Evolutionary conservation across 2,888 invertebrate genomes (phyloP).

Genomic region (Lepas anatifera): DNA sequence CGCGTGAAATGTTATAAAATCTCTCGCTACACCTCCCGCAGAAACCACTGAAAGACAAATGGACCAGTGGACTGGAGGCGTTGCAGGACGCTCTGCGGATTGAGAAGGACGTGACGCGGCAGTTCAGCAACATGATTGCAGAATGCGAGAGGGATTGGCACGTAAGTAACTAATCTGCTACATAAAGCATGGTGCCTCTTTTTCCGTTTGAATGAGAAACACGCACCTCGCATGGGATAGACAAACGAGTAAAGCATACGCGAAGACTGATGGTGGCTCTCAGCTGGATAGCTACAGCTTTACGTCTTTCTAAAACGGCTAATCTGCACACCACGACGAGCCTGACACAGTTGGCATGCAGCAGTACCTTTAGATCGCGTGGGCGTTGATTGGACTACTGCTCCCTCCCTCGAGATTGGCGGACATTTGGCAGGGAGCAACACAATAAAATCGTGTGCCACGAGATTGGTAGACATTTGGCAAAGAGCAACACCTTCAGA

Average conservation of each 20-base stretch:
- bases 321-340: too few relatives aligned
- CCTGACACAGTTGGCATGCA: too few relatives aligned
- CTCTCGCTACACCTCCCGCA: conserved; percentile 25
- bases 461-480: too few relatives aligned
- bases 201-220: too few relatives aligned
- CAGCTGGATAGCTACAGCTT: neutral
- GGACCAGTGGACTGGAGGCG: conserved; percentile 51
- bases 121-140: conserved; percentile 55
- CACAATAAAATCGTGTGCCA: too few relatives aligned
- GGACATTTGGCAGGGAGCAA: too few relatives aligned
- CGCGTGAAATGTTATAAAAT: conserved; percentile 13
- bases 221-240: neutral
- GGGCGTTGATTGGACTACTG: too few relatives aligned
- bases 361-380: too few relatives aligned
- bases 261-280: neutral
- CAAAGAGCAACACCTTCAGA: too few relatives aligned
- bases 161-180: conserved; percentile 44
- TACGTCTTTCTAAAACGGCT: neutral
- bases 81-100: conserved; percentile 60
- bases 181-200: too few relatives aligned
- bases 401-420: too few relatives aligned
- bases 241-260: neutral
- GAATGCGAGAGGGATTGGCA: conserved; percentile 71
- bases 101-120: conserved; percentile 64
- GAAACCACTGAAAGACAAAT: conserved; percentile 31